Conservation (phyloP, 2,888 invertebrate genomes). For the Aricia artaxerxes region DNA sequence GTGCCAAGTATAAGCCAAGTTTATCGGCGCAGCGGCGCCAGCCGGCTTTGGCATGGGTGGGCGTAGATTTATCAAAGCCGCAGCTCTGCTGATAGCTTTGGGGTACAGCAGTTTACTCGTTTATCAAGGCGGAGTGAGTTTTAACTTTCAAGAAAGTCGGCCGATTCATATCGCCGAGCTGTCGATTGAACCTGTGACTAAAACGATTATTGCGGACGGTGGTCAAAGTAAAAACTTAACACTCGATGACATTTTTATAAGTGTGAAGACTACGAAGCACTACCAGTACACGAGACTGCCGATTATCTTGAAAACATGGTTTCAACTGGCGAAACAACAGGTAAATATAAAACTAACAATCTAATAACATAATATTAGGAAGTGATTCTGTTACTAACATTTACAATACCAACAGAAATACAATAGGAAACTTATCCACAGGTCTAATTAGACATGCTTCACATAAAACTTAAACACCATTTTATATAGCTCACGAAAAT, state of each 20-base stretch:
- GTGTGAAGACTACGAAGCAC: conserved; percentile 95
- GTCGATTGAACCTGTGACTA: conserved; percentile 77
- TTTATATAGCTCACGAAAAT: no score
- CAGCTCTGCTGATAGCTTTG: conserved; percentile 75
- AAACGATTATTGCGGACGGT: conserved; percentile 63
- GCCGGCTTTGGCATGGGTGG: conserved; percentile 69
- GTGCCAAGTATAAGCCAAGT: conserved; percentile 58
- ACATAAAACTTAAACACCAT: no score
- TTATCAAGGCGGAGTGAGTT: conserved; percentile 80
- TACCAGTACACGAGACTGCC: conserved; percentile 92
- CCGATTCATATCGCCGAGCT: conserved; percentile 70
- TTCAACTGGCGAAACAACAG: conserved; percentile 94
- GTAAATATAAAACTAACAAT: conserved; percentile 69
- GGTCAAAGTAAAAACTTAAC: conserved; percentile 80
- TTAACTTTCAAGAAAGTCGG: conserved; percentile 75
- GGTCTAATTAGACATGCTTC: no score
- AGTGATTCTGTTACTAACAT: not conserved
- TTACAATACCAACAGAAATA: no score
- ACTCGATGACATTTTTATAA: conserved; percentile 94
- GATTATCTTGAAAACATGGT: conserved; percentile 96
- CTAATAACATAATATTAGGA: not conserved
- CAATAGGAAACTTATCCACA: no score
- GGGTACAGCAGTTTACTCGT: conserved; percentile 82
- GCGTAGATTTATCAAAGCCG: conserved; percentile 72
- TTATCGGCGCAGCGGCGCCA: conserved; percentile 66